Evolutionary conservation across 1,140 invertebrate genomes (phyloP), one percentile per base, ranked within the genome.

Genomic region (Ceratosolen fusciceps): DNA sequence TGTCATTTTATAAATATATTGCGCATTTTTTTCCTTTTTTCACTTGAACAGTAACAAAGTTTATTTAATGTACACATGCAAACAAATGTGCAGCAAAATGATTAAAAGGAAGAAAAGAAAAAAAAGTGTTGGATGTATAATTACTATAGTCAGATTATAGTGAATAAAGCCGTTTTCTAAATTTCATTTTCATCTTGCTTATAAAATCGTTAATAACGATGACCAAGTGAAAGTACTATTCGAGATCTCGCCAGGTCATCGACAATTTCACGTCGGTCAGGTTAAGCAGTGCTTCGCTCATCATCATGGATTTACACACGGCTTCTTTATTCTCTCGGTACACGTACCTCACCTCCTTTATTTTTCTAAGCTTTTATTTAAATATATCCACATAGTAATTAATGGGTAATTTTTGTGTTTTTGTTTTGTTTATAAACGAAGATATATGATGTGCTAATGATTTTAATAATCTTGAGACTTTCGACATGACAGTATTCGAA

Each of bases 11-110:
- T 72, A 75, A 34, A n/a, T 73, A 54, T 67, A 72, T 73, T 82
- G 60, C 77, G 73, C 74, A 76, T 52, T 72, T 81, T 77, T 29
- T 34, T 34, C 47, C 49, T 81, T 77, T 29, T 37, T 37, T 60
- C 52, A 76, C 73, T 80, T 34, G 43, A 80, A 65, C 62, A 76
- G 67, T 39, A 49, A 76, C 72, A 43, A 75, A 79, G 75, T 81
- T 83, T 81, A 82, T 70, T 81, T 80, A 85, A 83, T 84, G 82
- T 85, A 86, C 83, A 84, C 85, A 86, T 86, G 83, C 82, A 84
- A 85, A 83, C 82, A 81, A 75, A 68, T 72, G 16, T 81, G 80
- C 75, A 86, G 82, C 77, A 80, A 81, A 84, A 74, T n/a, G 47
- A 83, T 84, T 78, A 85, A 79, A 74, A 84, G 83, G 84, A 84